Percentiles rank a stretch among this genome's conserved stretches.
These are phyloP conservation scores for Phasianus colchicus DNA, from an alignment of 2,113 vertebrate species.

Conservation along the genomic window DNA sequence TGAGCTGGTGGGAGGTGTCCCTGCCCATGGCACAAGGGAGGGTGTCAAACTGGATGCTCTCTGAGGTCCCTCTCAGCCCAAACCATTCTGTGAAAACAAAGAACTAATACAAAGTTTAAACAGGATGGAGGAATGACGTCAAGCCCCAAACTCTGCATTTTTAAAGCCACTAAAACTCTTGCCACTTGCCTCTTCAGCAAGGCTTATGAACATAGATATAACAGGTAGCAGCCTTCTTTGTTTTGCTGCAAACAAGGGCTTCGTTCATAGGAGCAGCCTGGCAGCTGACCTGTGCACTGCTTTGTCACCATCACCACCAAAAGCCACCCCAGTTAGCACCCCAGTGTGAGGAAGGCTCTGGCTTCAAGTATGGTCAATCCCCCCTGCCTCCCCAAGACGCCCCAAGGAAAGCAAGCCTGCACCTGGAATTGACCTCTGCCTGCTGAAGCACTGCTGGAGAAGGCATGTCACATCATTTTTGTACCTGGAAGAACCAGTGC, in stretches of 20 bases:
- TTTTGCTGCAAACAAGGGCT: background rate
- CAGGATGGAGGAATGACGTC: background rate
- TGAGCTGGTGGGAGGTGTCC: background rate
- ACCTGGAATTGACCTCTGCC: conserved; percentile 68
- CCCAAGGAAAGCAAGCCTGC: background rate
- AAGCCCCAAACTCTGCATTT: background rate
- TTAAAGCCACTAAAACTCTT: background rate
- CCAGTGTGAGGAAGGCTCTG: background rate
- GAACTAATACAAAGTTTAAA: background rate
- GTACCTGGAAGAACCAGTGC: conserved; percentile 72
- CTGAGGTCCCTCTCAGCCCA: background rate
- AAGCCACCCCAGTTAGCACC: background rate
- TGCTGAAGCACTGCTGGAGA: conserved; percentile 77
- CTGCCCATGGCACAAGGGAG: background rate
- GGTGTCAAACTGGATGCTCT: background rate
- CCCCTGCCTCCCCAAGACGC: background rate
- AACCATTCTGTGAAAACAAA: background rate
- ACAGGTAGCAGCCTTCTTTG: background rate
- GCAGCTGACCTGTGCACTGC: background rate
- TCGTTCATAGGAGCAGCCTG: background rate
- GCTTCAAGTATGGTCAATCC: background rate
- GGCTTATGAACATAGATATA: background rate
- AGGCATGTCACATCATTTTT: conserved; percentile 76
- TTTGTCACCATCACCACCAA: background rate
- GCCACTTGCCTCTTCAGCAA: background rate